Base-by-base conservation (phyloP, 2,888 invertebrate species). In the Troides oblongomaculatus region DNA sequence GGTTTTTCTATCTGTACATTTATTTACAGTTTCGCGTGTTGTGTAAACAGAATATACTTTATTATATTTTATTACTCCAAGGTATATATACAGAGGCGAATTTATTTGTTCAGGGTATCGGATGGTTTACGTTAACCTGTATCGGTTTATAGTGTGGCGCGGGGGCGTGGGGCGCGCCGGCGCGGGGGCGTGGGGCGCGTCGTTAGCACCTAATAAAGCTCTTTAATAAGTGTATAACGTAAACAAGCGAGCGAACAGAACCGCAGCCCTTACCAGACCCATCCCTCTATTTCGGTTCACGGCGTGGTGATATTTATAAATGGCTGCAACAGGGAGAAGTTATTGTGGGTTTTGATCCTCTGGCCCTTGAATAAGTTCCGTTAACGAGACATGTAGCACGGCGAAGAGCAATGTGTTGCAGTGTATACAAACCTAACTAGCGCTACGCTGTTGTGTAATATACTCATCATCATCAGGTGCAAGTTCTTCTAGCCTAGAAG, bases 201-300 rank as follows among this genome's bases (percentile, higher is more conserved):
- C 85, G 79, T 86, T 85, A 83, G 80, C 87, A 85, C 85, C 80
- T 80, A 78, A 84, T 87, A 85, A 86, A 85, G 72, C 68, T 59
- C 43, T 62, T 66, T 66, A 69, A 65, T 65, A 69, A 69, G 50
- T 60, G 60, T 72, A 67, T 74, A 78, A 75, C 76, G 81, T 81
- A 85, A 84, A 84, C 84, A 83, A 70, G 70, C 75, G 74, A 77
- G 77, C 78, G 78, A 78, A 78, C 77, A 73, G 73, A 75, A 76
- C 73, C 53, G 43, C 65, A 71, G 21, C 64, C 46, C 59, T 66
- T 58, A 23, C 23, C 62, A 60, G 50, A 68, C 62, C 56, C 39
- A 70, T 56, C 56, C 56, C 30, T 68, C 72, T 62, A 68, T 71
- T 71, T 63, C 64, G 25, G 70, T 71, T 60, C 57, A 18, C 57